Evolutionary conservation across 2,113 vertebrate genomes (phyloP), one percentile per base, ranked within the genome.

Genomic region (Crotalus viridis): DNA sequence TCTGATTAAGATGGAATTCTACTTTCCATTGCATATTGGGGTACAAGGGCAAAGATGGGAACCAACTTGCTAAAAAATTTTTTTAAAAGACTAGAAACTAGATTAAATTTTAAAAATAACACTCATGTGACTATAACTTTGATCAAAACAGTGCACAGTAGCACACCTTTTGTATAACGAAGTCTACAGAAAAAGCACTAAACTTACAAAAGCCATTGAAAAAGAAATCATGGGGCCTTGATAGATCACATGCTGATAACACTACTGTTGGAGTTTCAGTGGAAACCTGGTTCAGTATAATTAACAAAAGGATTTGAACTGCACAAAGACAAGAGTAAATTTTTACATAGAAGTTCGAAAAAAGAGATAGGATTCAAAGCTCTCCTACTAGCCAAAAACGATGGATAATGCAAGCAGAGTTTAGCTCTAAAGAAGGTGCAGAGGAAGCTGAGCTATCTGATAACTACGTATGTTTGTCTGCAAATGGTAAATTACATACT

Each of bases 221-320:
- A 81, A 22, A 88, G 90, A 64, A 90, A 95, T 94, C 91, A 24
- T 52, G 64, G 61, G 0, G 86, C 89, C 91, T 94, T 94, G 86
- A 91, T 48, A 89, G 91, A 92, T 61, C 87, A 90, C 10, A 92
- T 90, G 10, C 48, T 91, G 69, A 93, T 90, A 85, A 64, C 3
- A 88, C 61, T 88, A 57, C 15, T 21, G 92, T 59, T 85, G 64
- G 9, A 94, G 26, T 87, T 46, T 90, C 85, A 90, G 10, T 10
- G n/a, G 33, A 94, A 94, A 90, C 85, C 51, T 89, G 1, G 5
- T 91, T 51, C 19, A 56, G 88, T 88, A 54, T 89, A 22, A 88
- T 93, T 90, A 94, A 93, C 92, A 91, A 92, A 93, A 92, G 21
- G 88, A 90, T 52, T 52, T 94, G 12, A 95, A 81, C 10, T 6